These are phyloP conservation scores for Pandion haliaetus DNA, from an alignment of 2,113 vertebrate species.

Conservation along the genomic window DNA sequence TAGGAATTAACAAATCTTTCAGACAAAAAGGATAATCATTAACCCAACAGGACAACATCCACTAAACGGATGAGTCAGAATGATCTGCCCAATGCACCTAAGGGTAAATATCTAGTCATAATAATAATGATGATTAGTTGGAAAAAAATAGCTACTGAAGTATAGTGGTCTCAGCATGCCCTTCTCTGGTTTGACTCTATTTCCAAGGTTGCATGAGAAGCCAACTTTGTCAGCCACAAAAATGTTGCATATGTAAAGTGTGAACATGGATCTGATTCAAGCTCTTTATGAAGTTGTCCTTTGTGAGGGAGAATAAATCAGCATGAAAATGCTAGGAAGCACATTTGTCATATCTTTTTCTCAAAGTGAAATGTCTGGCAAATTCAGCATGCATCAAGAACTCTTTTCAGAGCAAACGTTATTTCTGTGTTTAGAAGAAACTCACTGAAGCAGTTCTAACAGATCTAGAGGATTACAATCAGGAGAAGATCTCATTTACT, in stretches of 20 bases:
- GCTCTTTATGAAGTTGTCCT: constrained; percentile 20
- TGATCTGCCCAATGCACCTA: background rate
- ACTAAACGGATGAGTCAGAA: background rate
- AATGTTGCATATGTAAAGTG: background rate
- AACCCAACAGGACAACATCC: background rate
- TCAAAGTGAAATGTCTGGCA: constrained; percentile 19
- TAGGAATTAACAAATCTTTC: constrained; percentile 33
- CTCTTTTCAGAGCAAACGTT: background rate
- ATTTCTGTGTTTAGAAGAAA: background rate
- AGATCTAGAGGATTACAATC: background rate
- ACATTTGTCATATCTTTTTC: background rate
- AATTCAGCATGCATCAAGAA: background rate
- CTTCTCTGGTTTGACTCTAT: background rate
- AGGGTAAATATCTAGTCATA: constrained; percentile 19
- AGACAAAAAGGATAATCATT: background rate
- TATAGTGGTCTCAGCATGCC: background rate
- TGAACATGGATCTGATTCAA: constrained; percentile 40
- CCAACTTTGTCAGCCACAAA: background rate
- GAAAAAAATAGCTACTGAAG: background rate
- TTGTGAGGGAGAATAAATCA: constrained; percentile 3
- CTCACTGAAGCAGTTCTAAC: background rate
- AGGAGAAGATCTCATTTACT: background rate
- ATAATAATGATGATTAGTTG: constrained; percentile 9
- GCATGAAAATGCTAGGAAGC: background rate
- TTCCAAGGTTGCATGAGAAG: background rate